phyloP scores from a whole-genome alignment of 2,797 vertebrate species.

The Anguilla marmorata region DNA sequence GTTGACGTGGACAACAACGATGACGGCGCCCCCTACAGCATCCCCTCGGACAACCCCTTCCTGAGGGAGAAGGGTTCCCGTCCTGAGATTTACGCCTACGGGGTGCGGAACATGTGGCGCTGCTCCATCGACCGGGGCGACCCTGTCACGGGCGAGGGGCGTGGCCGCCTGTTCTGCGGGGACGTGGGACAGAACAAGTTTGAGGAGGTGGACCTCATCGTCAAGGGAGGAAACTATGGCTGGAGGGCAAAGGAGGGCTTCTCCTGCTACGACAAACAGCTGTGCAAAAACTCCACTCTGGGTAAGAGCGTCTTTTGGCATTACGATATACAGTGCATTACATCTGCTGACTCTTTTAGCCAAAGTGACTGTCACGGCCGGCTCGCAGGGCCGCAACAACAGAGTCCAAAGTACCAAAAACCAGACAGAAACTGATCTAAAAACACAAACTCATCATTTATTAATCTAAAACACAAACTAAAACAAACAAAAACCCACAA shows the following conservation, averaged over 20 bases:
- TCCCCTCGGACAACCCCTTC: constrained; percentile 81
- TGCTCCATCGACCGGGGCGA: constrained; percentile 82
- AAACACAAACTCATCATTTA: too few relatives aligned
- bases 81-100: constrained; percentile 80
- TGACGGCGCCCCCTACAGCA: constrained; percentile 68
- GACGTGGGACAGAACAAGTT: constrained; percentile 84
- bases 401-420: too few relatives aligned
- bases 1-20: constrained; percentile 74
- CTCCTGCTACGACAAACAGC: constrained; percentile 80
- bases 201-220: constrained; percentile 79
- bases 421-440: too few relatives aligned
- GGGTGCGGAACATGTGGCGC: constrained; percentile 84
- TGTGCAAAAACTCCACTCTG: constrained; percentile 78
- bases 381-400: too few relatives aligned
- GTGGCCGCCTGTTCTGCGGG: constrained; percentile 77
- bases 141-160: constrained; percentile 59
- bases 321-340: too few relatives aligned
- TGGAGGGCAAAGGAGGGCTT: constrained; percentile 84
- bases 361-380: too few relatives aligned
- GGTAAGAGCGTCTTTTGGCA: constrained; percentile 59
- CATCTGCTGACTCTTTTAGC: neutral
- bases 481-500: too few relatives aligned
- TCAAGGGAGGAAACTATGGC: constrained; percentile 80
- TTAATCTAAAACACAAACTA: too few relatives aligned
- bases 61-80: constrained; percentile 60